phyloP scores from a whole-genome alignment of 2,113 vertebrate species.

The Terrapene triunguis region DNA sequence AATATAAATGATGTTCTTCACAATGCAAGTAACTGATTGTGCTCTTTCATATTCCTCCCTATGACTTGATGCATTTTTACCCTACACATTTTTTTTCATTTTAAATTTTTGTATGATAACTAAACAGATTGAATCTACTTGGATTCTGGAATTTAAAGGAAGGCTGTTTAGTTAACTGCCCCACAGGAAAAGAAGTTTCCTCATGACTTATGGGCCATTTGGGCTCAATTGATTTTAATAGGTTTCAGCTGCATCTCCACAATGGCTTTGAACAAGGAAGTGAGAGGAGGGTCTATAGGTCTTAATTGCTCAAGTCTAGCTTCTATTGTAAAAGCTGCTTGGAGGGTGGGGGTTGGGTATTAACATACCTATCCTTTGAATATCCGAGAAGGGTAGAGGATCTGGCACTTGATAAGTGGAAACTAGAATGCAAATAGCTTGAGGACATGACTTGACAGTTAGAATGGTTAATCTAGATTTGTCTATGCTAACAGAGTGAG shows the following conservation, averaged over 20 bases:
- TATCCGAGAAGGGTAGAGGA: slow-evolving; percentile 21
- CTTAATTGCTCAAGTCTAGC: slow-evolving; percentile 72
- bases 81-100: slow-evolving; percentile 65
- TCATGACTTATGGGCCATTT: slow-evolving; percentile 79
- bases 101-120: slow-evolving; percentile 59
- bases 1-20: slow-evolving; percentile 24
- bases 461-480: not conserved
- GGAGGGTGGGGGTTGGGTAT: slow-evolving; percentile 56
- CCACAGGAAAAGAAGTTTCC: slow-evolving; percentile 74
- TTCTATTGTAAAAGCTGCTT: slow-evolving; percentile 66
- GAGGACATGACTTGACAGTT: not conserved
- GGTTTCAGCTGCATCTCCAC: slow-evolving; percentile 78
- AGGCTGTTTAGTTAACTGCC: slow-evolving; percentile 70
- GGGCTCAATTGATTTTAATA: slow-evolving; percentile 80
- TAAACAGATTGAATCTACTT: slow-evolving; percentile 71
- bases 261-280: slow-evolving; percentile 74
- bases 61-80: slow-evolving; percentile 51
- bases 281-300: slow-evolving; percentile 66
- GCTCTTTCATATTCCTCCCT: slow-evolving; percentile 20
- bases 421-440: slow-evolving; percentile 1
- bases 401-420: not conserved
- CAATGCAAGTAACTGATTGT: slow-evolving; percentile 22
- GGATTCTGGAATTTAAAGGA: slow-evolving; percentile 73
- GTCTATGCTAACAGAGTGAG: not conserved
- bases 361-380: slow-evolving; percentile 41